Evolutionary conservation across 2,888 invertebrate genomes (phyloP).

Genomic region (Dysmachus trigonus): DNA sequence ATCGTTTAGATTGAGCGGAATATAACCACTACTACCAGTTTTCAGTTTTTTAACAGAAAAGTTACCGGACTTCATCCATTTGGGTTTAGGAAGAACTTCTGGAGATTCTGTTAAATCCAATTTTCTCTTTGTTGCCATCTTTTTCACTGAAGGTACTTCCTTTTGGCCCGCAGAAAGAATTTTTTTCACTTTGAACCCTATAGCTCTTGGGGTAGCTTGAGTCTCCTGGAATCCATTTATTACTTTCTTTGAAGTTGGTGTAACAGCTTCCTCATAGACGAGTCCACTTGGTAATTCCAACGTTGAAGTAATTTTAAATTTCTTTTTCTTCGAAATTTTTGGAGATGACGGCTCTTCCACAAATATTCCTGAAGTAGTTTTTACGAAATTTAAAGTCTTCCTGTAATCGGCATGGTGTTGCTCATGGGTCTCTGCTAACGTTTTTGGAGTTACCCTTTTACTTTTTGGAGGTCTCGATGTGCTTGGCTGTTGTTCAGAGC

Average conservation of each 20-base stretch:
- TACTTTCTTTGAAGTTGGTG: constrained; percentile 52
- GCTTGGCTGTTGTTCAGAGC: background rate
- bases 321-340: background rate
- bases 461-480: background rate
- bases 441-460: background rate
- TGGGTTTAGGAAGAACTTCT: constrained; percentile 51
- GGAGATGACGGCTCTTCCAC: background rate
- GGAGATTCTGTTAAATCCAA: constrained; percentile 48
- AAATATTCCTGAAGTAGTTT: constrained; percentile 36
- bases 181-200: constrained; percentile 54
- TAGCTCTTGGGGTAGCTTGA: constrained; percentile 19
- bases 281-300: constrained; percentile 55
- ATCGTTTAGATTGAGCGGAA: constrained; percentile 20
- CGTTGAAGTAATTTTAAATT: background rate
- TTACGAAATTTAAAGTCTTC: background rate
- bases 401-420: background rate
- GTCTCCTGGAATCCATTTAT: constrained; percentile 29
- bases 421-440: background rate
- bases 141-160: constrained; percentile 37
- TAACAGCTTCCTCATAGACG: constrained; percentile 57
- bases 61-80: constrained; percentile 55
- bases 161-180: constrained; percentile 50
- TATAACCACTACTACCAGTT: background rate
- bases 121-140: constrained; percentile 50
- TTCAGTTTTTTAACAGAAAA: constrained; percentile 28